These are phyloP conservation scores for Acrocephalus arundinaceus DNA, from an alignment of 2,113 vertebrate species.

Conservation along the genomic window DNA sequence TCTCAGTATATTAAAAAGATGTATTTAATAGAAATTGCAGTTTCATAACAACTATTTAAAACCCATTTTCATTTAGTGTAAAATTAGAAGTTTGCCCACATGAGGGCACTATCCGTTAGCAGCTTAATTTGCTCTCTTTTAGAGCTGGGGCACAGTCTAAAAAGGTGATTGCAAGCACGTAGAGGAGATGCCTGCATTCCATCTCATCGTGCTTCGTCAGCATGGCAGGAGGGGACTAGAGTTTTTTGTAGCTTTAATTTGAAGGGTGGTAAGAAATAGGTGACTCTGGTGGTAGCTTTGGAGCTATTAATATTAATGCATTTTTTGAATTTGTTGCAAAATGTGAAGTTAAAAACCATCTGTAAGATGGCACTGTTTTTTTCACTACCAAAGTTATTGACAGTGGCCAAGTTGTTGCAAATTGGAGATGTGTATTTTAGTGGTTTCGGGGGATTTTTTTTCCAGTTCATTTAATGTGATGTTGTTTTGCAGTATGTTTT, in stretches of 20 bases:
- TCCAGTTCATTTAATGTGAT: not conserved
- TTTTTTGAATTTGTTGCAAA: not conserved
- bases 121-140: not conserved
- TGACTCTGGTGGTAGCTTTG: not conserved
- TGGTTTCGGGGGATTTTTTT: not conserved
- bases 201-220: not conserved
- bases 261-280: not conserved
- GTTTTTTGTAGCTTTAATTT: not conserved
- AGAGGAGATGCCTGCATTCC: not conserved
- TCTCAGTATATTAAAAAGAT: not conserved
- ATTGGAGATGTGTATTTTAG: not conserved
- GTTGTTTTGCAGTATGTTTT: not conserved
- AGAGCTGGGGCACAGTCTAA: not conserved
- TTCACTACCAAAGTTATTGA: not conserved
- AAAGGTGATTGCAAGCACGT: not conserved
- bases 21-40: not conserved
- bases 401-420: not conserved
- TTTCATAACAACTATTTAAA: not conserved
- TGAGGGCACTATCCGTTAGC: not conserved
- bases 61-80: not conserved
- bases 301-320: not conserved
- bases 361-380: not conserved
- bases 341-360: not conserved
- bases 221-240: not conserved
- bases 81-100: not conserved